These are phyloP conservation scores for Rhagoletis zephyria DNA, from an alignment of 1,140 invertebrate genomes.

Conservation along the genomic window DNA sequence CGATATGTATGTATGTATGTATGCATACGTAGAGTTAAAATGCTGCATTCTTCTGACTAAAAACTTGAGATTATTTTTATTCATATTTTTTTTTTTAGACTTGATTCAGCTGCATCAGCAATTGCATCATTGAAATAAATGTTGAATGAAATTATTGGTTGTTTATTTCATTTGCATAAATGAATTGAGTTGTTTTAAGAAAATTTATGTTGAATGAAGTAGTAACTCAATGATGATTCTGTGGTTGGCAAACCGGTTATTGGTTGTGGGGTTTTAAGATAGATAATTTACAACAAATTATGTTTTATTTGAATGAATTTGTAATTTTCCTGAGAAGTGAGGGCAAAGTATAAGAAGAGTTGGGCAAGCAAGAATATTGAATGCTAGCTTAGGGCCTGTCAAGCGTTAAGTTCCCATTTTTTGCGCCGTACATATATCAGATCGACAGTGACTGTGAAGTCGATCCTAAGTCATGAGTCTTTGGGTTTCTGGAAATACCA, in stretches of 20 bases:
- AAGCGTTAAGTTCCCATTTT: too few species aligned
- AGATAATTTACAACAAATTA: too few species aligned
- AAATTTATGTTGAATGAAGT: slow-evolving; percentile 22
- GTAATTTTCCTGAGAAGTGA: not conserved
- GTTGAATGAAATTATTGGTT: not conserved
- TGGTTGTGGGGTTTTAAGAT: not conserved
- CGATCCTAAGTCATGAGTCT: too few species aligned
- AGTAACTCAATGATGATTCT: not conserved
- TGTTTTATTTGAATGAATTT: not conserved
- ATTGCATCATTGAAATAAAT: slow-evolving; percentile 21
- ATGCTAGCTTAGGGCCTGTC: too few species aligned
- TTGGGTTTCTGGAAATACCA: too few species aligned
- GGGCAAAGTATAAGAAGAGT: too few species aligned
- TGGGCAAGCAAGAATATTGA: too few species aligned
- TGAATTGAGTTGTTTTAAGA: slow-evolving; percentile 7
- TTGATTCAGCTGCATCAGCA: not conserved
- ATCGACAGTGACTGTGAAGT: too few species aligned
- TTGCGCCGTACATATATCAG: too few species aligned
- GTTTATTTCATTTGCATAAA: slow-evolving; percentile 19
- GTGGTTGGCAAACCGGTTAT: not conserved
- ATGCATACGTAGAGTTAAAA: too few species aligned
- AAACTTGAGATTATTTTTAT: not conserved
- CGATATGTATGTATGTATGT: too few species aligned
- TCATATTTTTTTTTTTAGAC: not conserved
- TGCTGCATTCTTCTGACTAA: too few species aligned